phyloP scores from a whole-genome alignment of 2,888 invertebrate species.

The Agrochola macilenta region DNA sequence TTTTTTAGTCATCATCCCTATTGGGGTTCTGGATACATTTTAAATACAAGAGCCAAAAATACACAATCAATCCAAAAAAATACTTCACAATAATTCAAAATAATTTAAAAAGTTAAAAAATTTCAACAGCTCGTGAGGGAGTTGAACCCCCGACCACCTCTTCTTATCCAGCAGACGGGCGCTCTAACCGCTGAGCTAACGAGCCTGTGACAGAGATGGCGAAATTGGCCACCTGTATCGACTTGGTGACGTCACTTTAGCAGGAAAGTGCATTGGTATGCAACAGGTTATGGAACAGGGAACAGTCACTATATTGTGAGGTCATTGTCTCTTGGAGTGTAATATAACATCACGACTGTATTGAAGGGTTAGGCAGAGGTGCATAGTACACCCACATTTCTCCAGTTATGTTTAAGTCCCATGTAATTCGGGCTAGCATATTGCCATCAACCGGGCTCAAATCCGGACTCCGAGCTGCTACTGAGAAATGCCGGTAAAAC shows the following conservation, averaged over 20 bases:
- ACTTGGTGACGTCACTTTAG: background rate
- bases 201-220: rapidly evolving
- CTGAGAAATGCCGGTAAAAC: background rate
- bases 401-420: background rate
- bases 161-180: background rate
- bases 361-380: background rate
- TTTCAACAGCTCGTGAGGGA: conserved; percentile 28
- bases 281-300: background rate
- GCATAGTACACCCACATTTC: background rate
- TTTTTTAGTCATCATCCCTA: too few species aligned
- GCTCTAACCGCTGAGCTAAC: conserved; percentile 42
- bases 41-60: background rate
- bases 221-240: background rate
- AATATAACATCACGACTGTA: background rate
- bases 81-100: background rate
- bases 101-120: too few species aligned
- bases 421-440: background rate
- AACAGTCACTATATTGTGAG: background rate
- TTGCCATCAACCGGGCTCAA: background rate
- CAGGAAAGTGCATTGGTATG: background rate
- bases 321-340: background rate
- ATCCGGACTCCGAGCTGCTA: background rate
- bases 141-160: conserved; percentile 39
- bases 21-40: background rate
- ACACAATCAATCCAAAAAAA: background rate